Evolutionary conservation across 2,888 invertebrate genomes (phyloP).

Genomic region (Perizoma affinitatum): DNA sequence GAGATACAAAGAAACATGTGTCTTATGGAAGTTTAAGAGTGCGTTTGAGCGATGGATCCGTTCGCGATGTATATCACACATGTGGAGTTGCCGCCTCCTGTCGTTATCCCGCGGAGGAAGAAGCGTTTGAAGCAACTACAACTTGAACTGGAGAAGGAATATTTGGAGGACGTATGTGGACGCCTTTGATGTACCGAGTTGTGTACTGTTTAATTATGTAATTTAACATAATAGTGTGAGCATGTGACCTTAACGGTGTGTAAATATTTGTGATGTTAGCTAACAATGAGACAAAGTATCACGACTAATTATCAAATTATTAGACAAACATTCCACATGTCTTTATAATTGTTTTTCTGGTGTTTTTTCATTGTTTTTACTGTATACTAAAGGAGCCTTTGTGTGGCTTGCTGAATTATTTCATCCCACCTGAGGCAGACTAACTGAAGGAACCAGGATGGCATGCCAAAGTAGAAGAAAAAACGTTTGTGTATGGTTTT

Average conservation of each 20-base stretch:
- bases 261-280: constrained; percentile 29
- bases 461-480: no score
- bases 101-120: constrained; percentile 74
- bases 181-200: constrained; percentile 41
- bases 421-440: no score
- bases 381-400: no score
- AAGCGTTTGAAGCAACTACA: constrained; percentile 74
- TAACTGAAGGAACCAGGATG: no score
- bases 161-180: constrained; percentile 48
- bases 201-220: constrained; percentile 35
- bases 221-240: constrained; percentile 43
- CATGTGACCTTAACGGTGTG: constrained; percentile 39
- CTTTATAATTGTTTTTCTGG: neutral
- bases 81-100: constrained; percentile 71
- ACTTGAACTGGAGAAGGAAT: constrained; percentile 64
- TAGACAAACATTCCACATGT: neutral
- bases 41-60: constrained; percentile 62
- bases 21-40: constrained; percentile 42
- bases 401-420: no score
- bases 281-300: constrained; percentile 18
- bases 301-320: constrained; percentile 16
- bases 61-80: constrained; percentile 77
- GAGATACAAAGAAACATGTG: constrained; percentile 54
- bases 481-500: constrained; percentile 14
- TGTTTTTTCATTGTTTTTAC: neutral